Evolutionary conservation across 2,113 vertebrate species (phyloP), one percentile per base, ranked within the genome.

Genomic region (Cryptomyrus ogoouensis): DNA sequence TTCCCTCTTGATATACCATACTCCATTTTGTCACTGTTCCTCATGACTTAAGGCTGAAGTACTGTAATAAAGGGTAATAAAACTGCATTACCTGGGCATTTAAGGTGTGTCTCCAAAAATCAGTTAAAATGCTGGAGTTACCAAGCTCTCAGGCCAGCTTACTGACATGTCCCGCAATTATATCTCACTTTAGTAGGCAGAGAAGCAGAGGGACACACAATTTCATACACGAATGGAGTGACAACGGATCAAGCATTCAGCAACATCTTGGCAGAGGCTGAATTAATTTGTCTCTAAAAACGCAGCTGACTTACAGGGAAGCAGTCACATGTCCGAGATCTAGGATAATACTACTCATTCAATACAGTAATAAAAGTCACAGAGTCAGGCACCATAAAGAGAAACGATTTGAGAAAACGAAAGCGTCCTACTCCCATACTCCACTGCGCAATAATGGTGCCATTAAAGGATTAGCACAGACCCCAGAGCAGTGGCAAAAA

Each of bases 351-450:
- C 49, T 27, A 31, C 24, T 13, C 15, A 53, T 2, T 87, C 85
- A 87, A 52, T 53, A 35, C 49, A 19, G 49, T 52, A 87, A 87
- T 87, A 87, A 52, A 52, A 87, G 85, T 87, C 47, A 87, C 47
- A 15, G 12, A 47, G 44, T 27, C 49, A 35, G 85, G 31, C 49
- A 52, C 13, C 17, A 35, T 24, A 31, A 35, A 49, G 49, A 87
- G 47, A 35, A 35, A 52, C n/a, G 85, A 52, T 49, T 85, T 44
- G 46, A 12, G 74, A 80, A 77, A 80, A 80, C 15, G 15, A 42
- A 42, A 39, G 35, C 74, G 35, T 42, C 12, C 74, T 80, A 5
- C 27, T 70, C n/a, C n/a, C 27, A 70, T 70, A 31, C n/a, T 42
- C 35, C 74, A 80, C 35, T 80, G 31, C 31, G 17, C 74, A 27